phyloP scores from a whole-genome alignment of 2,888 invertebrate genomes.

The Cyaniris semiargus region DNA sequence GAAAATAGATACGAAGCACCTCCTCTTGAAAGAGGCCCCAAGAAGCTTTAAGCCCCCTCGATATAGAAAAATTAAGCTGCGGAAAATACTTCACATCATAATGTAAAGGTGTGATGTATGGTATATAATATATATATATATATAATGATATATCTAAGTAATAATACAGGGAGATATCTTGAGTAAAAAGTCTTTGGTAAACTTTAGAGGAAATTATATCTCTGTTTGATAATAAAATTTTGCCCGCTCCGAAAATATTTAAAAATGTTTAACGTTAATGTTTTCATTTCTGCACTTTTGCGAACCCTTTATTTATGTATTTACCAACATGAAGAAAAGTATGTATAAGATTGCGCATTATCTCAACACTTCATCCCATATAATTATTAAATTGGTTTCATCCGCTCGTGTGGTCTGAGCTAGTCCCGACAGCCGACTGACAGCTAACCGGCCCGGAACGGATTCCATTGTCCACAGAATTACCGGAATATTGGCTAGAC shows the following conservation, averaged over 20 bases:
- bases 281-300: too few relatives aligned
- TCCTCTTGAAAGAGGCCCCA: not conserved
- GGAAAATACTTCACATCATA: not conserved
- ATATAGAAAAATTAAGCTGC: slow-evolving; percentile 9
- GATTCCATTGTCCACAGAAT: slow-evolving; percentile 5
- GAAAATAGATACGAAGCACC: slow-evolving; percentile 13
- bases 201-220: too few relatives aligned
- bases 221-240: too few relatives aligned
- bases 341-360: too few relatives aligned
- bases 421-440: not conserved
- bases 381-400: not conserved
- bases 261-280: too few relatives aligned
- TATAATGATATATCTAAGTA: too few relatives aligned
- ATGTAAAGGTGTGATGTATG: slow-evolving; percentile 10
- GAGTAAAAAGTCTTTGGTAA: too few relatives aligned
- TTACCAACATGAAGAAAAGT: too few relatives aligned
- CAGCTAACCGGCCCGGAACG: not conserved
- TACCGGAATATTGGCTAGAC: slow-evolving; percentile 5
- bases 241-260: too few relatives aligned
- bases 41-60: not conserved
- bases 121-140: not conserved
- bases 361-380: not conserved
- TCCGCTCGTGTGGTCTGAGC: slow-evolving; percentile 1
- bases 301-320: too few relatives aligned
- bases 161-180: too few relatives aligned